Base-by-base conservation (phyloP, 2,888 invertebrate species). In the Mechanitis mazaeus region DNA sequence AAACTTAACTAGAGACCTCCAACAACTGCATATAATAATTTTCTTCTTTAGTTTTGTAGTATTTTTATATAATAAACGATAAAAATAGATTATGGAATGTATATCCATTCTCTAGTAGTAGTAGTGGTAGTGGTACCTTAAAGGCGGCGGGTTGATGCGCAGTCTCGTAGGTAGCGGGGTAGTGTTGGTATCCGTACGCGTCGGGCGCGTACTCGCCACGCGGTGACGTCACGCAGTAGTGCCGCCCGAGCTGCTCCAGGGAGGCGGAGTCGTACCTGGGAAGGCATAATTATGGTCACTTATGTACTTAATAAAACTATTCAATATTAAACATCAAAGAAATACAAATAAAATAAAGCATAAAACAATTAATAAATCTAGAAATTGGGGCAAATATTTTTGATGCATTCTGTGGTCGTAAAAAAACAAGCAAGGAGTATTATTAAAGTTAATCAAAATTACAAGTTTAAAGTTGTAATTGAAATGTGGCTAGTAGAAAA, bases 181-280 rank as follows among this genome's bases (percentile, higher is more conserved):
- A 89, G 75, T 89, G 89, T 47, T 85, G 87, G 77, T 90, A 90
- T 2, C 84, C 86, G 76, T 89, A 89, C 63, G 88, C 83, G 68
- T 88, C 87, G 9, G 81, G 75, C 5, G 87, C 88, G 81, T 87
- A 90, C 71, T 90, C 89, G 2, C 85, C 88, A 56, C 89, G 90
- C 69, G 90, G 90, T 71, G 90, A 90, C 81, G 90, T 90, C 84
- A 90, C 89, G 67, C 90, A 90, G 75, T 90, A 91, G 68, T 90
- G 90, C 38, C 90, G 80, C 0, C 88, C 90, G 2, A 91, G 74
- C 71, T 89, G 88, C 72, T 89, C 90, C 59, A 90, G 72, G 0
- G 90, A 90, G 20, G 89, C 84, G 0, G 89, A 87, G 64, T 91
- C 91, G 72, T 91, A 91, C 79, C 91, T 91, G 67, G 1, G 31